Evolutionary conservation across 2,797 vertebrate species (phyloP).

Genomic region (Sebastes variabilis): DNA sequence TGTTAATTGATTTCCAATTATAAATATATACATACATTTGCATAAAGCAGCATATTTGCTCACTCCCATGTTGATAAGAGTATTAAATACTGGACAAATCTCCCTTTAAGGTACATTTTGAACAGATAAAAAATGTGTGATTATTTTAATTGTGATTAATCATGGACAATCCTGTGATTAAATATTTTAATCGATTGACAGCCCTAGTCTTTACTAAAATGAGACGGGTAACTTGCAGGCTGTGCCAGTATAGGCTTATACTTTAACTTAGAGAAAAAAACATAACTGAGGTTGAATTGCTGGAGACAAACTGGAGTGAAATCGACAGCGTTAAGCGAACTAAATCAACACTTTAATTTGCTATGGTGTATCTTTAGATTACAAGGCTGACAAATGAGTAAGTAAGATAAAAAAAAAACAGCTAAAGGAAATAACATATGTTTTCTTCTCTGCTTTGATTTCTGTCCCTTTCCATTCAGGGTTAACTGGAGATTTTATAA

Average conservation of each 20-base stretch:
- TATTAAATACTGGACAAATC: too few species aligned
- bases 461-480: background rate
- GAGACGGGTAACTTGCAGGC: background rate
- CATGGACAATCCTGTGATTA: too few species aligned
- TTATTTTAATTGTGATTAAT: too few species aligned
- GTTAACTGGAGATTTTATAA: background rate
- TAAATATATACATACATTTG: too few species aligned
- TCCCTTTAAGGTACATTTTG: too few species aligned
- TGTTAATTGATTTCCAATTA: too few species aligned
- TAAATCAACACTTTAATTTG: background rate
- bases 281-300: background rate
- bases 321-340: background rate
- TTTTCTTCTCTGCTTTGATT: background rate
- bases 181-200: too few species aligned
- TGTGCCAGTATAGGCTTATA: background rate
- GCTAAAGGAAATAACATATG: background rate
- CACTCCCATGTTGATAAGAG: too few species aligned
- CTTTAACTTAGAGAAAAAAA: background rate
- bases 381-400: background rate
- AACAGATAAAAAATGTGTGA: too few species aligned
- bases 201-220: background rate
- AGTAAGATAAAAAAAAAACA: background rate
- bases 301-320: background rate
- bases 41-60: too few species aligned
- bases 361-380: background rate